phyloP scores from a whole-genome alignment of 2,113 vertebrate species.

The Amphilophus citrinellus region DNA sequence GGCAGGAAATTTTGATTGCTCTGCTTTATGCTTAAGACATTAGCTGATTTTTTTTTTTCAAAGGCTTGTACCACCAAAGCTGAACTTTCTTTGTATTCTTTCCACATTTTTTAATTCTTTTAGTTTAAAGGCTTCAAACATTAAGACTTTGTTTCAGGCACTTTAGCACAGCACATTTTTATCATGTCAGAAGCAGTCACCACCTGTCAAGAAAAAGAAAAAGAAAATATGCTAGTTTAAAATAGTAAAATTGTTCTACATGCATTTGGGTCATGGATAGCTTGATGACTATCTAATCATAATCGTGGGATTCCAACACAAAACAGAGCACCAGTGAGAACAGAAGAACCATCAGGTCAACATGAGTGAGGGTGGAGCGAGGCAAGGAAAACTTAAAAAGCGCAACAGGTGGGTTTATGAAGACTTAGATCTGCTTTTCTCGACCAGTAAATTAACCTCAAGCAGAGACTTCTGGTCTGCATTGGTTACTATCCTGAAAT shows the following conservation, averaged over 20 bases:
- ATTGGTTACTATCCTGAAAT: neutral
- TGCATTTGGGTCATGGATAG: neutral
- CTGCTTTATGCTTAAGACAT: constrained; percentile 9
- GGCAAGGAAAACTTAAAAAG: neutral
- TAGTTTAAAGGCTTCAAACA: neutral
- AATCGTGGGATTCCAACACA: neutral
- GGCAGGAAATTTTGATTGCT: constrained; percentile 39
- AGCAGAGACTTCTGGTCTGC: neutral
- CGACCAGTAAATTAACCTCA: neutral
- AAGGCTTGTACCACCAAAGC: constrained; percentile 11
- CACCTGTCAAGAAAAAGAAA: neutral
- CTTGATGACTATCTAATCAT: neutral
- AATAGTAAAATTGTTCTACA: neutral
- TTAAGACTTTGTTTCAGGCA: neutral
- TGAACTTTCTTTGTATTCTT: neutral
- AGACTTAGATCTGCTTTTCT: neutral
- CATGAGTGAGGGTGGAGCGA: neutral
- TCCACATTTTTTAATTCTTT: neutral
- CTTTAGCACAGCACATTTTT: neutral
- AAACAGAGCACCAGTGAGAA: neutral
- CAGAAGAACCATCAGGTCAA: accelerated
- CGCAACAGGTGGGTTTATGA: neutral
- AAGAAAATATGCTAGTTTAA: neutral
- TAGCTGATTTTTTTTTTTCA: neutral
- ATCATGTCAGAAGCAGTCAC: neutral